These are phyloP conservation scores for Morbakka virulenta DNA, from an alignment of 30 jellyfish, hydroid and myxozoan species.

Conservation along the genomic window DNA sequence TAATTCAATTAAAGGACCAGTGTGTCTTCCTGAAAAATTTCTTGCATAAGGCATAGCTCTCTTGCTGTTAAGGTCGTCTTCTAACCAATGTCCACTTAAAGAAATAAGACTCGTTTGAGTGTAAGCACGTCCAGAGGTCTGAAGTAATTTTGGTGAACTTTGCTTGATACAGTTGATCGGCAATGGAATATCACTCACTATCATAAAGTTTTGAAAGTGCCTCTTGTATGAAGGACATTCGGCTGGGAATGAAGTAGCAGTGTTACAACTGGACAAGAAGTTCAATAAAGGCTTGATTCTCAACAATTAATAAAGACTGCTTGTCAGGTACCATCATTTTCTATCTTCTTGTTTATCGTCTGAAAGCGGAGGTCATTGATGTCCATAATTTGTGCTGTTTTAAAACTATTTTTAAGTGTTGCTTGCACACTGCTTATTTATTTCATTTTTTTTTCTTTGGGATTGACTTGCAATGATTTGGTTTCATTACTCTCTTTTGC, in stretches of 20 bases:
- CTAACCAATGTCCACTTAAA: conserved; percentile 59
- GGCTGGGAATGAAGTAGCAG: conserved; percentile 41
- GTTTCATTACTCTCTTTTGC: neutral
- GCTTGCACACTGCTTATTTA: conserved; percentile 28
- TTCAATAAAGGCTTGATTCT: conserved; percentile 53
- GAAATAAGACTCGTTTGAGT: conserved; percentile 64
- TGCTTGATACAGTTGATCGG: conserved; percentile 35
- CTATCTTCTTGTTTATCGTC: conserved; percentile 18
- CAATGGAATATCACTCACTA: conserved; percentile 9
- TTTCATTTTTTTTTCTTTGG: conserved; percentile 23
- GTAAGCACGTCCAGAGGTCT: conserved; percentile 69
- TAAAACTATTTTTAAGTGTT: conserved; percentile 17
- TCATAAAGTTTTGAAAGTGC: conserved; percentile 38
- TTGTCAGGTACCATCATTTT: conserved; percentile 62
- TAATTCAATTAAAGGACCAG: too few relatives aligned
- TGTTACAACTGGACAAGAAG: conserved; percentile 53
- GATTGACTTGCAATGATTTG: conserved; percentile 15
- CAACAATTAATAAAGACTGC: conserved; percentile 53
- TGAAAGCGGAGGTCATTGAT: conserved; percentile 17
- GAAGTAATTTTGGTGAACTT: conserved; percentile 56
- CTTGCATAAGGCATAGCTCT: conserved; percentile 53
- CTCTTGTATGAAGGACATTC: conserved; percentile 19
- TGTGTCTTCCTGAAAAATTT: conserved; percentile 48
- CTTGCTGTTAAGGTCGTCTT: conserved; percentile 30
- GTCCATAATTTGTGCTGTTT: conserved; percentile 38